A percentile compares a stretch with the other conserved stretches of the same genome.
These are phyloP conservation scores for Leptinotarsa rubiginosa DNA, from an alignment of 2,888 invertebrate species.

Conservation along the genomic window DNA sequence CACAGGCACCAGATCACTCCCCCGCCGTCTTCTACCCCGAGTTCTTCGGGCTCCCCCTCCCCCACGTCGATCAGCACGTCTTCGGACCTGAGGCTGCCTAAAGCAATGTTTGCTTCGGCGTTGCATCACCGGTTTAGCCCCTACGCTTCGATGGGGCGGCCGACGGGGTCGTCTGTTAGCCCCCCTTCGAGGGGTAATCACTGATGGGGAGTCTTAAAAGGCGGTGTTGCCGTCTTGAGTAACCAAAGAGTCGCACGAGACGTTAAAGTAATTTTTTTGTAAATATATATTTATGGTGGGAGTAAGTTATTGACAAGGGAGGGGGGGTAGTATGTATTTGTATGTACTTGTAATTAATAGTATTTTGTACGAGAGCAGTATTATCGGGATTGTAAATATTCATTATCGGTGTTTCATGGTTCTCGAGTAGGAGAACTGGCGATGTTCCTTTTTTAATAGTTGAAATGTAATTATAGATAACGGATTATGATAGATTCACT, in stretches of 20 bases:
- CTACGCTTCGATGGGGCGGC: conserved; percentile 60
- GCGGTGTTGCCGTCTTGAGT: conserved; percentile 30
- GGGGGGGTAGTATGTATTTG: conserved; percentile 38
- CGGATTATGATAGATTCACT: conserved; percentile 40
- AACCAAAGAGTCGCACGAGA: conserved; percentile 60
- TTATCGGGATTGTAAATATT: conserved; percentile 55
- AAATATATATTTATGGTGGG: conserved; percentile 42
- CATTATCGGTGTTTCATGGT: conserved; percentile 47
- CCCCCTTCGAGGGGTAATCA: conserved; percentile 56
- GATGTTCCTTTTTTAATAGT: conserved; percentile 51
- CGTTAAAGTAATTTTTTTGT: conserved; percentile 53
- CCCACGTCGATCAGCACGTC: conserved; percentile 64
- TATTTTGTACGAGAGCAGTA: conserved; percentile 59
- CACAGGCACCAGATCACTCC: conserved; percentile 65
- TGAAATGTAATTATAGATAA: conserved; percentile 27
- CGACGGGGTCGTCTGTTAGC: conserved; percentile 53
- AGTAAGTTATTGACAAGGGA: conserved; percentile 26
- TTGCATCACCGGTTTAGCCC: conserved; percentile 67
- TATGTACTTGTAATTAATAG: conserved; percentile 52
- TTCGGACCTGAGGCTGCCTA: conserved; percentile 65
- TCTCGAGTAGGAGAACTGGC: conserved; percentile 38
- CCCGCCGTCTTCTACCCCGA: conserved; percentile 67
- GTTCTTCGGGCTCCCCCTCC: conserved; percentile 74
- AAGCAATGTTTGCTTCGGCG: conserved; percentile 65
- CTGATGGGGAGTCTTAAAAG: conserved; percentile 49